Percentiles rank a stretch among this genome's conserved stretches.
Evolutionary conservation across 2,797 vertebrate genomes (phyloP).

Genomic region (Babyrousa celebensis): DNA sequence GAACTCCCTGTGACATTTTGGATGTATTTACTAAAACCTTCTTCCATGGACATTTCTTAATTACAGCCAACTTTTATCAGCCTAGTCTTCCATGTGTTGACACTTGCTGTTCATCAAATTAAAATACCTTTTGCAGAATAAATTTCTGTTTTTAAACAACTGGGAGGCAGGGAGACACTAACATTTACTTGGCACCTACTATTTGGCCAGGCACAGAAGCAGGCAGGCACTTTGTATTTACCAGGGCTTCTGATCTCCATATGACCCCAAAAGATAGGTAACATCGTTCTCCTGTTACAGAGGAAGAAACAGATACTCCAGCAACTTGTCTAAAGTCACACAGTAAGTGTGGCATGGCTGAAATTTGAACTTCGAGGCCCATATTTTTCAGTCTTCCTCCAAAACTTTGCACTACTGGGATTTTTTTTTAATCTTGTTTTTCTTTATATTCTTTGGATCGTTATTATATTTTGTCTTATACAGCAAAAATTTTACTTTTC

Average conservation of each 20-base stretch:
- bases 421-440: not conserved
- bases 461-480: not conserved
- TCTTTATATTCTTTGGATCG: not conserved
- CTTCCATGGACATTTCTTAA: conserved; percentile 2
- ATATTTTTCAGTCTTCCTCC: not conserved
- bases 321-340: conserved; percentile 54
- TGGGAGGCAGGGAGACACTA: not conserved
- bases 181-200: not conserved
- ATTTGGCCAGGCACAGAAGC: not conserved
- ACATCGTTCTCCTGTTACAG: not conserved
- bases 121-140: conserved; percentile 40
- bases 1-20: not conserved
- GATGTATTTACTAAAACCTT: not conserved
- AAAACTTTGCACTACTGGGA: not conserved
- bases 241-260: not conserved
- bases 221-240: not conserved
- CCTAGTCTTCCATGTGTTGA: not conserved
- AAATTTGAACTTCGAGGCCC: not conserved
- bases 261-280: not conserved
- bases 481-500: not conserved
- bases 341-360: not conserved
- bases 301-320: conserved; percentile 1
- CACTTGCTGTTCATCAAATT: conserved; percentile 15
- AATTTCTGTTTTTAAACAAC: not conserved
- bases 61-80: not conserved